Base-by-base conservation (phyloP, 2,797 vertebrate species). In the Pseudomugil gertrudae region DNA sequence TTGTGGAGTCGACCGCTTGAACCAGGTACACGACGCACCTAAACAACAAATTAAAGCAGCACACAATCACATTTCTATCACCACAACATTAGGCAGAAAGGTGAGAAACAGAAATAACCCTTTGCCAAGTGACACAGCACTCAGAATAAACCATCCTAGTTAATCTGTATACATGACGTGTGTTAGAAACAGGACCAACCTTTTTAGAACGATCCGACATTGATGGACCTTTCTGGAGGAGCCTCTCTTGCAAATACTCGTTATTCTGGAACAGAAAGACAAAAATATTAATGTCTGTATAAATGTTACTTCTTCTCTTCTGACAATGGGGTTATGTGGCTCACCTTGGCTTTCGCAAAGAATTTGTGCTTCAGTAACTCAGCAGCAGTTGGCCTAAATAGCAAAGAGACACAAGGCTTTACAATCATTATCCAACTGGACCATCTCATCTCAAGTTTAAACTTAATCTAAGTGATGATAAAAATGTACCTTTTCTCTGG, bases 281-380 rank as follows among this genome's bases (percentile, higher is more conserved):
- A 69, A 61, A 56, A 1, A 27, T 27, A 52, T 77, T 14, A 56
- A 19, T 45, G 19, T 52, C 21, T 13, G 29, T 26, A 23, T 36
- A 66, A 74, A 66, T 5, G 51, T 5, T 53, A 6, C 15, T 26
- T 51, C 23, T 17, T 8, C 26, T 60, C 63, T 61, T 36, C 23
- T 9, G 9, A 19, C 38, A 0, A 24, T n/a, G 24, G 14, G 26
- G 23, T 21, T 27, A 3, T 9, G 29, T 1, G 2, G 27, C 75
- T 85, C 89, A 98, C 97, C 95, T 98, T 98, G 64, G 96, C 96
- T 95, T 98, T 98, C 0, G 96, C 96, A 90, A 98, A 98, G 92
- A 98, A 98, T 87, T 98, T 98, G 90, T 98, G 95, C 82, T 96
- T 96, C 89, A 98, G 89, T 66, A 98, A 88, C 85, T 98, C 97